phyloP scores from a whole-genome alignment of 2,888 invertebrate species.

The Leptopilina drosophilae region DNA sequence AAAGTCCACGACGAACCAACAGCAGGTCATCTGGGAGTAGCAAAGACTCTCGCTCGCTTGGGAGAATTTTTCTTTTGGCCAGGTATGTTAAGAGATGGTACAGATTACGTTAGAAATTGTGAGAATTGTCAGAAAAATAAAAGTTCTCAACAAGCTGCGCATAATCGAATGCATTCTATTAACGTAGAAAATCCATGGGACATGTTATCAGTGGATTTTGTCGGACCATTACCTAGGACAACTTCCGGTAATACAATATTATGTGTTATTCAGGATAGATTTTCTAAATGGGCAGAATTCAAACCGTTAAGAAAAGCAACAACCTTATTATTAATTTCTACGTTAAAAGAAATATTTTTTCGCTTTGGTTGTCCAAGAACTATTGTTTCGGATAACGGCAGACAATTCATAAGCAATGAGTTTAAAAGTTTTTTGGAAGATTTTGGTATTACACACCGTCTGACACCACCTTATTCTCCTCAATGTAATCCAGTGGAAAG shows the following conservation, averaged over 20 bases:
- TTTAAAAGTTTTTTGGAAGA: background rate
- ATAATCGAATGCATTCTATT: background rate
- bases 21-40: slow-evolving; percentile 35
- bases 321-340: background rate
- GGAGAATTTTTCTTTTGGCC: background rate
- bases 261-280: slow-evolving; percentile 18
- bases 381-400: background rate
- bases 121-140: background rate
- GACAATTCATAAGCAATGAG: background rate
- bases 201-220: slow-evolving; percentile 1
- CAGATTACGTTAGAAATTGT: background rate
- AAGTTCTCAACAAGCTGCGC: background rate
- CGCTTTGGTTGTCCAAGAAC: background rate
- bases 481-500: background rate
- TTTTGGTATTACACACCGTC: background rate
- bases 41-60: slow-evolving; percentile 16
- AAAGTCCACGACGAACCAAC: slow-evolving; percentile 27
- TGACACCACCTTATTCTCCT: slow-evolving; percentile 12
- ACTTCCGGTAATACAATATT: background rate
- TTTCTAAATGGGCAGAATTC: background rate
- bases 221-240: slow-evolving; percentile 16
- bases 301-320: background rate
- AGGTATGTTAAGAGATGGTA: slow-evolving; percentile 2
- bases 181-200: background rate
- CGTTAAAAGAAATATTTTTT: background rate